These are phyloP conservation scores for Hydrocynus forskahlii DNA, from an alignment of 2,797 vertebrate genomes.

Conservation along the genomic window DNA sequence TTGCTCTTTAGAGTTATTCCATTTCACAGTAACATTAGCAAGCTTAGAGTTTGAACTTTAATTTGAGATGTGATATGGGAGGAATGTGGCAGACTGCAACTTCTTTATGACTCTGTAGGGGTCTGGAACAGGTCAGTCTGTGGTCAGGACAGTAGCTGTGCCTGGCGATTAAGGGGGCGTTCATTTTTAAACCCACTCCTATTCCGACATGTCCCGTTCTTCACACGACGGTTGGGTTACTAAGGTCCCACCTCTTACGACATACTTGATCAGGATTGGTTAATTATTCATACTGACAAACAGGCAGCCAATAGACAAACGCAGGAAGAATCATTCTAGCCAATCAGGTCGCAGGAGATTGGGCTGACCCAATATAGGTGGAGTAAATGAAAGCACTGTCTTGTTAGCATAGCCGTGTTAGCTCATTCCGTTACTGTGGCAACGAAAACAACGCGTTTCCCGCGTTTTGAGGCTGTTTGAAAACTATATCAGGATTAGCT, in stretches of 20 bases:
- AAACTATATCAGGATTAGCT: too few species aligned
- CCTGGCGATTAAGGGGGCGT: constrained; percentile 67
- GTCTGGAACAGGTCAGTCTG: constrained; percentile 11
- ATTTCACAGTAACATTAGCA: too few species aligned
- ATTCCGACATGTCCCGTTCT: neutral
- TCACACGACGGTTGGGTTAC: neutral
- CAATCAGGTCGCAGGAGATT: neutral
- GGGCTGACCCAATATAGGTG: neutral
- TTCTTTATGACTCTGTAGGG: constrained; percentile 48
- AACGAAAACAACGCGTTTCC: neutral
- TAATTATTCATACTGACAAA: too few species aligned
- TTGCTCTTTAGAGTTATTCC: too few species aligned
- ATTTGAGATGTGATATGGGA: too few species aligned
- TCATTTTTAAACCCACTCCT: neutral
- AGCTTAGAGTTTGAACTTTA: too few species aligned
- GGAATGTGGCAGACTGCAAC: too few species aligned
- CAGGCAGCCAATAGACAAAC: neutral
- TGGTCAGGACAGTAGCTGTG: constrained; percentile 2
- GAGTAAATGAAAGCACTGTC: too few species aligned
- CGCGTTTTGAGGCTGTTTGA: too few species aligned
- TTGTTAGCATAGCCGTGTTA: neutral
- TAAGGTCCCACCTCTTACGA: too few species aligned
- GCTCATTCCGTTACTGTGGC: neutral
- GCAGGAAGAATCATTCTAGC: neutral
- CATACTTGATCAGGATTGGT: too few species aligned